Evolutionary conservation across 2,797 vertebrate genomes (phyloP).

Genomic region (Gallinago solitaria): DNA sequence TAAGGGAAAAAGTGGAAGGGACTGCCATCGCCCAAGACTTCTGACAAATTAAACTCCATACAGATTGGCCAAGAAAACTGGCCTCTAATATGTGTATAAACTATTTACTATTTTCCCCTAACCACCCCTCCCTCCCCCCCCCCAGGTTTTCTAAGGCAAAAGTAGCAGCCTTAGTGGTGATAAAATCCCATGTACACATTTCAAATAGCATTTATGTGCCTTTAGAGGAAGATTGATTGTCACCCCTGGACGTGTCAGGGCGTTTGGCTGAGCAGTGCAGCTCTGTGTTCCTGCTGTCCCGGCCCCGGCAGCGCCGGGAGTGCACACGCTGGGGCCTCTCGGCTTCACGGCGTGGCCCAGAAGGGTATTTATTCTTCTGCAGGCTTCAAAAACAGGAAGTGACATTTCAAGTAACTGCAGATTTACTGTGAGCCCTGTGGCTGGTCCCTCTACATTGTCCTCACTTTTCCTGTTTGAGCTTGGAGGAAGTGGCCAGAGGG

Average conservation of each 20-base stretch:
- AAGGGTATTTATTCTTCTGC: slow-evolving; percentile 26
- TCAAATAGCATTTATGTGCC: background rate
- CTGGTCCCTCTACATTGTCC: slow-evolving; percentile 81
- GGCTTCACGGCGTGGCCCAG: background rate
- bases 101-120: background rate
- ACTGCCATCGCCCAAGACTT: background rate
- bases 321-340: background rate
- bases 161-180: background rate
- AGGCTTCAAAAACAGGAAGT: slow-evolving; percentile 79
- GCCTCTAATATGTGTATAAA: background rate
- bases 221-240: background rate
- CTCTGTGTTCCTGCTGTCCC: background rate
- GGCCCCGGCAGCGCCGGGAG: accelerated
- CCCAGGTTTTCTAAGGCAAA: background rate
- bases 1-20: background rate
- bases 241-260: background rate
- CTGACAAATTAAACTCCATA: background rate
- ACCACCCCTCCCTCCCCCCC: background rate
- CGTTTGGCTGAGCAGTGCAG: accelerated
- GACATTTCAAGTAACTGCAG: slow-evolving; percentile 71
- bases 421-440: slow-evolving; percentile 62
- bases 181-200: background rate
- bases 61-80: background rate
- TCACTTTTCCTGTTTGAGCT: slow-evolving; percentile 85
- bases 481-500: slow-evolving; percentile 78